Conservation (phyloP, 1,140 invertebrate genomes). For the Parapsyche elsis region DNA sequence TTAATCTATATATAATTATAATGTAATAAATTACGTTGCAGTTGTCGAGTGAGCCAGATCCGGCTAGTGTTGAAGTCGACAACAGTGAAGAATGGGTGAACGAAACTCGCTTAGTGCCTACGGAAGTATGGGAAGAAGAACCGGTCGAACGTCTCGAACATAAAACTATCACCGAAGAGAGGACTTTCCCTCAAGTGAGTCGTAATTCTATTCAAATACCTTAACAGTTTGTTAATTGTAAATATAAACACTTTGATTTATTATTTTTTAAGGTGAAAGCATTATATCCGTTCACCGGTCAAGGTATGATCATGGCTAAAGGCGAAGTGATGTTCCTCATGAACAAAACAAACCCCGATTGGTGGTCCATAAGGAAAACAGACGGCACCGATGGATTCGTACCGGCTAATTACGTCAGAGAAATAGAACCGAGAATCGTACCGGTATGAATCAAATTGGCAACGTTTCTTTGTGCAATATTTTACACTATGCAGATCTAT, state of each 20-base stretch:
- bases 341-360: constrained; percentile 96
- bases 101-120: constrained; percentile 83
- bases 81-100: constrained; percentile 83
- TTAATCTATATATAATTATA: neutral
- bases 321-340: constrained; percentile 94
- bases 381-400: constrained; percentile 96
- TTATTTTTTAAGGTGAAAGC: constrained; percentile 73
- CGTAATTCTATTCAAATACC: neutral
- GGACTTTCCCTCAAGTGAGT: constrained; percentile 83
- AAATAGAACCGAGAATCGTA: constrained; percentile 89
- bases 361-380: constrained; percentile 96
- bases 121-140: constrained; percentile 93
- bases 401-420: constrained; percentile 96
- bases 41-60: constrained; percentile 73
- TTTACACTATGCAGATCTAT: neutral
- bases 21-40: constrained; percentile 54
- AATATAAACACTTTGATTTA: neutral
- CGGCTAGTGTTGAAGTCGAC: constrained; percentile 59
- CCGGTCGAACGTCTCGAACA: constrained; percentile 86
- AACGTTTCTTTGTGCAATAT: no score
- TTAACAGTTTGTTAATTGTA: neutral
- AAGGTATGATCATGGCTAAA: constrained; percentile 93
- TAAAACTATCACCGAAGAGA: constrained; percentile 85
- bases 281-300: constrained; percentile 91
- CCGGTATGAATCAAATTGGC: constrained; percentile 60